These are phyloP conservation scores for Esox lucius DNA, from an alignment of 2,797 vertebrate genomes.

Conservation along the genomic window DNA sequence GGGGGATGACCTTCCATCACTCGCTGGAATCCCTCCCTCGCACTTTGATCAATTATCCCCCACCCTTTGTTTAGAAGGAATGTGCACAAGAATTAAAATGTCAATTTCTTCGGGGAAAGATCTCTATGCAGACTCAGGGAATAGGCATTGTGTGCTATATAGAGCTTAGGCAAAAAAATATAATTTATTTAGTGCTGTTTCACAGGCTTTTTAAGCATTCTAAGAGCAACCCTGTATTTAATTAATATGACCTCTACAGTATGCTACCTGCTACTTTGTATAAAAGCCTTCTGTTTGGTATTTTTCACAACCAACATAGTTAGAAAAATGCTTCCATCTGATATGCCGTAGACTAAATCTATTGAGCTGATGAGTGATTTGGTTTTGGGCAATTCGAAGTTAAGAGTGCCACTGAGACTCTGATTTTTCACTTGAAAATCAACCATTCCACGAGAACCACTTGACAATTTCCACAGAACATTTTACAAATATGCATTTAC, in stretches of 20 bases:
- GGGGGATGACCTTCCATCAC: conserved; percentile 83
- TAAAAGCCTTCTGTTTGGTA: neutral
- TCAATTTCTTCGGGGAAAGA: conserved; percentile 36
- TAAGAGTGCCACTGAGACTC: too few relatives aligned
- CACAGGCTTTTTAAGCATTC: conserved; percentile 6
- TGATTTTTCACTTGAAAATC: too few relatives aligned
- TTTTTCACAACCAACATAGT: neutral
- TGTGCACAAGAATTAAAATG: conserved; percentile 52
- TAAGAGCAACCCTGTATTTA: neutral
- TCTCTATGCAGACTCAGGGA: conserved; percentile 23
- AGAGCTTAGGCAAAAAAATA: neutral
- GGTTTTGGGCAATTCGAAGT: neutral
- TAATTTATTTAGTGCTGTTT: neutral
- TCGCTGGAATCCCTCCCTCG: conserved; percentile 66
- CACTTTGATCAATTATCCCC: conserved; percentile 78
- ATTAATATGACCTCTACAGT: conserved; percentile 5
- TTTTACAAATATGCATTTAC: too few relatives aligned
- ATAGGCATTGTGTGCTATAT: conserved; percentile 7
- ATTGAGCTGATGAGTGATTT: neutral
- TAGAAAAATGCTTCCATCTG: neutral
- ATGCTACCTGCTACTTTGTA: conserved; percentile 2
- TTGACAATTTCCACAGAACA: too few relatives aligned
- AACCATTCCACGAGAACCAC: too few relatives aligned
- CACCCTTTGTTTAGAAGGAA: conserved; percentile 71
- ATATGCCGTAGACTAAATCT: neutral